Evolutionary conservation across 1,140 invertebrate genomes (phyloP).

Genomic region (Pectinophora gossypiella): DNA sequence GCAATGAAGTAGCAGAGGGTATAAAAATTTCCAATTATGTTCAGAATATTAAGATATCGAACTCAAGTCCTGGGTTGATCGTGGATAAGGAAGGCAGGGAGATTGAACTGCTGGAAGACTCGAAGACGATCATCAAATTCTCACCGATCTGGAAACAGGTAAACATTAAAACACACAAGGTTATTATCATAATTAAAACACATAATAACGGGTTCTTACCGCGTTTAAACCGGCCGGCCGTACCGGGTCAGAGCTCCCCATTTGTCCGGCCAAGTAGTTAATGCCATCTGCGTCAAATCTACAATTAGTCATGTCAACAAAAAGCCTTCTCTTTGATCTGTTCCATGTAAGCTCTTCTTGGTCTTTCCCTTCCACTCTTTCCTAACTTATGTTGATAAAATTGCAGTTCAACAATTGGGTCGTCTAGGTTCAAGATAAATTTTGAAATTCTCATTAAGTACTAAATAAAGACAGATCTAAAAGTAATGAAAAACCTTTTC

Average conservation of each 20-base stretch:
- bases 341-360: too few relatives aligned
- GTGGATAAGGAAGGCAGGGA: constrained; percentile 39
- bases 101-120: constrained; percentile 36
- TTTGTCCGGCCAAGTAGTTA: too few relatives aligned
- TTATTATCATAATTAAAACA: neutral
- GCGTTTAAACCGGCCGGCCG: too few relatives aligned
- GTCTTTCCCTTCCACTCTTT: too few relatives aligned
- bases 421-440: too few relatives aligned
- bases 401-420: too few relatives aligned
- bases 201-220: neutral
- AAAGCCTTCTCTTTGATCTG: too few relatives aligned
- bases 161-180: constrained; percentile 9
- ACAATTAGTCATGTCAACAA: neutral
- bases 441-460: too few relatives aligned
- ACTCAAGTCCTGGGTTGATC: constrained; percentile 26
- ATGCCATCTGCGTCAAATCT: neutral
- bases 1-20: neutral
- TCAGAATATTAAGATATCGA: constrained; percentile 49
- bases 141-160: constrained; percentile 66
- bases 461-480: too few relatives aligned
- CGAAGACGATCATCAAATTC: constrained; percentile 51
- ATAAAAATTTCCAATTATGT: constrained; percentile 31
- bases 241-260: too few relatives aligned
- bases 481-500: too few relatives aligned
- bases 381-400: too few relatives aligned